These are phyloP conservation scores for Sminthurinus signatus DNA, from an alignment of 1,140 invertebrate genomes.

Conservation along the genomic window DNA sequence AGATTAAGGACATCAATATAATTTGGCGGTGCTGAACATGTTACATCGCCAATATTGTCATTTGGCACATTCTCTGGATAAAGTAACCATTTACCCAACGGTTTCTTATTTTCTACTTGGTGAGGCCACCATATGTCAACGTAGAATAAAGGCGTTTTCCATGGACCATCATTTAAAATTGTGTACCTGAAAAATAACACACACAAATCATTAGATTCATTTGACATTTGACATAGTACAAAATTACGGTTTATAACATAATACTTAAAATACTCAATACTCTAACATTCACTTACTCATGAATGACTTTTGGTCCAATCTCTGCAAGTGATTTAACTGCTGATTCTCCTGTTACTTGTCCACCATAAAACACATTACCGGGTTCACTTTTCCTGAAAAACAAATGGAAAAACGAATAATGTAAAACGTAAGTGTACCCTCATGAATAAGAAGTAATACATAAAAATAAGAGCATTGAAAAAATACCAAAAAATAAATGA, in stretches of 20 bases:
- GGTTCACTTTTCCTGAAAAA: slow-evolving; percentile 55
- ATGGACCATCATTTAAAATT: slow-evolving; percentile 81
- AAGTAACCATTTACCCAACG: slow-evolving; percentile 72
- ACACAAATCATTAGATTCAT: too few species aligned
- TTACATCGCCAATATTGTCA: slow-evolving; percentile 57
- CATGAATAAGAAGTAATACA: too few species aligned
- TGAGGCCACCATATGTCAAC: slow-evolving; percentile 84
- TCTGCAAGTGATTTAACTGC: slow-evolving; percentile 75
- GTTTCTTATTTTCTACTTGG: slow-evolving; percentile 69
- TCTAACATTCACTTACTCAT: too few species aligned
- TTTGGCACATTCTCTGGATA: slow-evolving; percentile 75
- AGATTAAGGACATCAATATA: slow-evolving; percentile 26
- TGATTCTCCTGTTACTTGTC: slow-evolving; percentile 70
- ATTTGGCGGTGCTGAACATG: slow-evolving; percentile 36
- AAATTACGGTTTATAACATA: too few species aligned
- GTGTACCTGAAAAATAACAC: too few species aligned
- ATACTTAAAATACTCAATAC: too few species aligned
- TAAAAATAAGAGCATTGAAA: too few species aligned
- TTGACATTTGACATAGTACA: too few species aligned
- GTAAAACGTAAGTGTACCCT: too few species aligned
- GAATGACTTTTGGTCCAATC: slow-evolving; percentile 72
- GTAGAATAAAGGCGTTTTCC: slow-evolving; percentile 66
- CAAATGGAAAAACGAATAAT: too few species aligned
- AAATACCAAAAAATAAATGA: too few species aligned
- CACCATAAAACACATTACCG: slow-evolving; percentile 79